Evolutionary conservation across 1,140 invertebrate species (phyloP).

Genomic region (Lepidostoma basale): DNA sequence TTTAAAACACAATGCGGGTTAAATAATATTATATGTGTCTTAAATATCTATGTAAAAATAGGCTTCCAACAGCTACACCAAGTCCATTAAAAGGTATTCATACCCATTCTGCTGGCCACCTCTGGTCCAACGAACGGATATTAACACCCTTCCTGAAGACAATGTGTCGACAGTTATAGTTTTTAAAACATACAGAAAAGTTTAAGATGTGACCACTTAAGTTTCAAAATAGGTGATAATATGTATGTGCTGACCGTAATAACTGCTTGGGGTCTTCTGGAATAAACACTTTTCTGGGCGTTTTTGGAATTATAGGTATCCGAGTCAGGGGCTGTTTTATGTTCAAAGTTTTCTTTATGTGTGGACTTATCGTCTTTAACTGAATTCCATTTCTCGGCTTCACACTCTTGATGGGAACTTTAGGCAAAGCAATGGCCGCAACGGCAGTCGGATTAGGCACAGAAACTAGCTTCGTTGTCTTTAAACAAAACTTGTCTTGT

Average conservation of each 20-base stretch:
- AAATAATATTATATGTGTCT: no score
- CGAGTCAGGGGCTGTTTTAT: slow-evolving; percentile 11
- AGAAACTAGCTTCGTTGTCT: neutral
- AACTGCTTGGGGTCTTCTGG: neutral
- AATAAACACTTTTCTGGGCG: slow-evolving; percentile 15
- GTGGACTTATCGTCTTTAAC: slow-evolving; percentile 4
- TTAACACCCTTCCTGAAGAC: no score
- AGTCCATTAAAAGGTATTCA: no score
- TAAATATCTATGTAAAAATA: no score
- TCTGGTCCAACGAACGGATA: no score
- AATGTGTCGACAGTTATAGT: no score
- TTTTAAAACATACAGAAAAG: no score
- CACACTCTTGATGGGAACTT: neutral
- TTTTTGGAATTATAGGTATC: slow-evolving; percentile 28
- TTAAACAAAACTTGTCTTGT: neutral
- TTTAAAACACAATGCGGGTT: no score
- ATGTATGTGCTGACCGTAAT: neutral
- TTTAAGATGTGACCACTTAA: no score
- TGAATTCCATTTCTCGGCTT: slow-evolving; percentile 2
- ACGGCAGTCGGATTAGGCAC: neutral
- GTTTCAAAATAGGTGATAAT: neutral
- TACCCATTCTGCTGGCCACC: no score
- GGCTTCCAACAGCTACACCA: no score
- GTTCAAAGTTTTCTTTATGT: slow-evolving; percentile 11
- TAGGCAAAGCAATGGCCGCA: neutral